These are phyloP conservation scores for Slavum lentiscoides DNA, from an alignment of 2,888 invertebrate species.

Conservation along the genomic window DNA sequence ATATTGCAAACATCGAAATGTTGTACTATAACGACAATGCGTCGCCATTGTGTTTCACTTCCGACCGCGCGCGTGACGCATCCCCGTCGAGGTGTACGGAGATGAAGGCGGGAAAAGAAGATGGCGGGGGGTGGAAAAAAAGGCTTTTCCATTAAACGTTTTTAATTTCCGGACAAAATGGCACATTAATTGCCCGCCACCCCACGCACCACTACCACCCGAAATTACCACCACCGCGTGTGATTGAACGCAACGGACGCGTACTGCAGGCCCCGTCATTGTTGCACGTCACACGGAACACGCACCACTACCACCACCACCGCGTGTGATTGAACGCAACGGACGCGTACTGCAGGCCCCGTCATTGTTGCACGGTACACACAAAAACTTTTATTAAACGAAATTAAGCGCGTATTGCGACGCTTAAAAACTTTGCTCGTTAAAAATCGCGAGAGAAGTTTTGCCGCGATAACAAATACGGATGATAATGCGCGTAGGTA, in stretches of 20 bases:
- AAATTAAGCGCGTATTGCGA: neutral
- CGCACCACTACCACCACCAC: neutral
- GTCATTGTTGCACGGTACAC: neutral
- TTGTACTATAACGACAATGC: conserved; percentile 36
- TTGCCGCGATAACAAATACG: neutral
- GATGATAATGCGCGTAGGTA: neutral
- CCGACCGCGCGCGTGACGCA: conserved; percentile 11
- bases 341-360: too few relatives aligned
- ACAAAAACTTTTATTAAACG: neutral
- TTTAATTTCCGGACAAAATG: conserved; percentile 53
- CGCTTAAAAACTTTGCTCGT: conserved; percentile 28
- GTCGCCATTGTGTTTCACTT: conserved; percentile 16
- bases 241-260: neutral
- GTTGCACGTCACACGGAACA: neutral
- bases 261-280: too few relatives aligned
- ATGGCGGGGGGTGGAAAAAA: conserved; percentile 1
- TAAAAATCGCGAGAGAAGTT: conserved; percentile 14
- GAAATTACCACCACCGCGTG: neutral
- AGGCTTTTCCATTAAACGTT: conserved; percentile 45
- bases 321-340: neutral
- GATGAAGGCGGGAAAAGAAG: neutral
- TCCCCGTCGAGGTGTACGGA: neutral
- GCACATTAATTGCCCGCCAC: conserved; percentile 33
- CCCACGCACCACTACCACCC: too few relatives aligned
- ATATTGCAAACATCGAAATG: conserved; percentile 1